phyloP scores from a whole-genome alignment of 2,113 vertebrate species.

The Phalacrocorax pelagicus region DNA sequence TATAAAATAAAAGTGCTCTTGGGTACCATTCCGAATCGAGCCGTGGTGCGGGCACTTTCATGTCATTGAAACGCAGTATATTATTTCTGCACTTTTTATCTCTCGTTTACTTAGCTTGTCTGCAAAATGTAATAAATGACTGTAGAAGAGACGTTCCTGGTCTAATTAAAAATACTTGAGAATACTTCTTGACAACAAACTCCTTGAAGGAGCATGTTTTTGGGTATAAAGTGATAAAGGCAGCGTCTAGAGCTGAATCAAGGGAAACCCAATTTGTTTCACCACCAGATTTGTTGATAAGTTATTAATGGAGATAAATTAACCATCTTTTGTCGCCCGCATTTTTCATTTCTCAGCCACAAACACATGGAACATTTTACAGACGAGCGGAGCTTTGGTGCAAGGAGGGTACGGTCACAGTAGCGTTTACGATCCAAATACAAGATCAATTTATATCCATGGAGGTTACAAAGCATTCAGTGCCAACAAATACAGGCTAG shows the following conservation, averaged over 20 bases:
- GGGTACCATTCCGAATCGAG: neutral
- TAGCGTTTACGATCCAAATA: conserved; percentile 87
- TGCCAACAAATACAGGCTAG: conserved; percentile 93
- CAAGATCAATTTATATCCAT: conserved; percentile 87
- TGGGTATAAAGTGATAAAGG: neutral
- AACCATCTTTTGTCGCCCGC: neutral
- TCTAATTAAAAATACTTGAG: neutral
- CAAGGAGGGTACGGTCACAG: conserved; percentile 98
- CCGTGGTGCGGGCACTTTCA: neutral
- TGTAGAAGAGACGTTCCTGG: neutral
- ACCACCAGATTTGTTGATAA: neutral
- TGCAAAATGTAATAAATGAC: neutral
- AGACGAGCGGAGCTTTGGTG: conserved; percentile 86
- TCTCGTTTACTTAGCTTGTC: neutral
- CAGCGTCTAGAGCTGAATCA: neutral
- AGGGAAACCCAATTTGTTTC: neutral
- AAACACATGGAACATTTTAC: conserved; percentile 85
- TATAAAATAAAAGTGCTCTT: neutral
- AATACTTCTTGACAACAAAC: neutral
- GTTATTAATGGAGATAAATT: neutral
- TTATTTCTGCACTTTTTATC: neutral
- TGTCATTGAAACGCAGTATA: neutral
- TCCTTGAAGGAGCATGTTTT: neutral
- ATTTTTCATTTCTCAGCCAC: conserved; percentile 67
- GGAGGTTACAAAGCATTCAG: conserved; percentile 98